A percentile compares a stretch with the other conserved stretches of the same genome.
These are phyloP conservation scores for Phorcus lineatus DNA, from an alignment of 2,888 invertebrate genomes.

Conservation along the genomic window DNA sequence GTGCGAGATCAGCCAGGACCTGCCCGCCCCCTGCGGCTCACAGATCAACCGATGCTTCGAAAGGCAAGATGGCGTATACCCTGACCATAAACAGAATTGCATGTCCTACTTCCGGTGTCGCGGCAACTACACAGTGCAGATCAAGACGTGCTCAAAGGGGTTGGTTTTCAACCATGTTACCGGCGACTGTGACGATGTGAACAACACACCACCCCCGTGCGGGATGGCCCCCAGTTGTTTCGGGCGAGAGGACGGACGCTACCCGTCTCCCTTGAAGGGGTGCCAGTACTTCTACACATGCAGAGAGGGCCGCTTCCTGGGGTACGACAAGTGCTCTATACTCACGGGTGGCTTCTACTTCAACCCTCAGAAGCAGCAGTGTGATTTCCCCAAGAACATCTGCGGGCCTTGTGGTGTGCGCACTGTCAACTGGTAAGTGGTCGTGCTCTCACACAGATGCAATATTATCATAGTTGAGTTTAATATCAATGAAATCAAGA, in stretches of 20 bases:
- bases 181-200: slow-evolving; percentile 26
- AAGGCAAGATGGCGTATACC: slow-evolving; percentile 30
- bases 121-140: slow-evolving; percentile 14
- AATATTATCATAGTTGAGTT: too few species aligned
- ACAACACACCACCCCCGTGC: slow-evolving; percentile 31
- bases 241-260: slow-evolving; percentile 26
- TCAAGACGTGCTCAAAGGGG: slow-evolving; percentile 24
- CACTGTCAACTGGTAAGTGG: slow-evolving; percentile 5
- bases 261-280: slow-evolving; percentile 30
- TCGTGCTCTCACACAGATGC: too few species aligned
- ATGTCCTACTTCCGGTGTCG: slow-evolving; percentile 30
- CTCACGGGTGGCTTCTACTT: slow-evolving; percentile 36
- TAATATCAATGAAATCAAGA: too few species aligned
- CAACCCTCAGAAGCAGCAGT: slow-evolving; percentile 27
- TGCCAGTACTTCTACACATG: slow-evolving; percentile 32
- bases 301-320: slow-evolving; percentile 12
- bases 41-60: slow-evolving; percentile 32
- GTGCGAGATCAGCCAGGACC: slow-evolving; percentile 37
- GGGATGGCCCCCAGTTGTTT: slow-evolving; percentile 32
- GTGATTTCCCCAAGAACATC: slow-evolving; percentile 36
- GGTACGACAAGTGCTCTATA: slow-evolving; percentile 29
- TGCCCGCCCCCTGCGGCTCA: slow-evolving; percentile 37
- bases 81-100: slow-evolving; percentile 33
- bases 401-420: slow-evolving; percentile 31
- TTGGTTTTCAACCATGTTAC: slow-evolving; percentile 32